phyloP scores from a whole-genome alignment of 2,113 vertebrate species.

The Eubucco bourcierii region DNA sequence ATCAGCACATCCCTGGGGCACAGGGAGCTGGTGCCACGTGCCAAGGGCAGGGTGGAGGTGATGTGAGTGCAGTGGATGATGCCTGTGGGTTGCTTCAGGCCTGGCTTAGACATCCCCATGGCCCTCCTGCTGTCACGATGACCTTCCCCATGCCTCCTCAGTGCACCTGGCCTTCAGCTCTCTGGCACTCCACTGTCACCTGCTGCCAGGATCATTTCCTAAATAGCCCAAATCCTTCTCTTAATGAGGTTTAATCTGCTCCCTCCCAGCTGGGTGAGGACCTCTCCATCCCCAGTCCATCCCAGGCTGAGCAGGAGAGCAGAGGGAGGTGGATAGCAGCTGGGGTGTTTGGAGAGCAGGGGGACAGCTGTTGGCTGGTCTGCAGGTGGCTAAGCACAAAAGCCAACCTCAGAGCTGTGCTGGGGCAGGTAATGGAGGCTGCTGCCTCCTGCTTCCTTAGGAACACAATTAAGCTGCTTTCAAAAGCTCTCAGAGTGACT shows the following conservation, averaged over 20 bases:
- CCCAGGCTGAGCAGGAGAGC: background rate
- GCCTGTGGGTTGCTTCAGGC: background rate
- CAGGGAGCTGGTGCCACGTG: accelerated
- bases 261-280: background rate
- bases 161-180: background rate
- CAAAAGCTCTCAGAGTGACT: background rate
- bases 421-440: conserved; percentile 18
- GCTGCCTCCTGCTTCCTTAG: background rate
- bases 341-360: accelerated
- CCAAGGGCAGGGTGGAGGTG: background rate
- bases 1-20: accelerated
- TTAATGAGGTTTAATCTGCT: background rate
- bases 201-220: background rate
- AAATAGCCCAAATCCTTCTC: background rate
- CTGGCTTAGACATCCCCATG: accelerated
- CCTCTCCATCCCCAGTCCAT: background rate
- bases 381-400: background rate
- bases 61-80: background rate
- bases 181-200: accelerated
- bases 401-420: background rate
- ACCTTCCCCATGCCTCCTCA: background rate
- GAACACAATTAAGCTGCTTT: background rate
- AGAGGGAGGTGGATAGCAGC: background rate
- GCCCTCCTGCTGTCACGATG: background rate
- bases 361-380: background rate